A percentile compares a stretch with the other conserved stretches of the same genome.
Conservation (phyloP, 2,113 vertebrate species). For the Prionailurus bengalensis region DNA sequence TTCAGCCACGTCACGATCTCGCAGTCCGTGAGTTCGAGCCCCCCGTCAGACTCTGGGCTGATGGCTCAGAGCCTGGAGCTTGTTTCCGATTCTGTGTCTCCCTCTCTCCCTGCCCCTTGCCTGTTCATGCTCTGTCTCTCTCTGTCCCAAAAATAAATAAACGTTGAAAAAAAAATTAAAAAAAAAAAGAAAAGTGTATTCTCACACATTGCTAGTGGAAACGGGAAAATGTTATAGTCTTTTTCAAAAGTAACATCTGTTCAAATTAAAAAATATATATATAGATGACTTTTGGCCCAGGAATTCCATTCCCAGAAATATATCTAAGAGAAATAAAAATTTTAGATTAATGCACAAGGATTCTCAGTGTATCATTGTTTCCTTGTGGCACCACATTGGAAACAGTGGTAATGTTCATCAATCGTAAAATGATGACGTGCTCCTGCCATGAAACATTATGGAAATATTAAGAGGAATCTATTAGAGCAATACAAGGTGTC, state of each 20-base stretch:
- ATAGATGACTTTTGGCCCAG: background rate
- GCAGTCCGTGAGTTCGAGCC: too few relatives aligned
- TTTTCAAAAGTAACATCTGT: slow-evolving; percentile 32
- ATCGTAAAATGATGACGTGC: background rate
- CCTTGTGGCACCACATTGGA: background rate
- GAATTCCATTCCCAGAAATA: slow-evolving; percentile 12
- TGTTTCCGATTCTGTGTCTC: too few relatives aligned
- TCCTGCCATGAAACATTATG: background rate
- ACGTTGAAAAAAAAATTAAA: too few relatives aligned
- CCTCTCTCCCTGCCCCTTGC: too few relatives aligned
- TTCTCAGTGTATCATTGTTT: slow-evolving; percentile 6
- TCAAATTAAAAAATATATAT: background rate
- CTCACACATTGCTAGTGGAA: background rate
- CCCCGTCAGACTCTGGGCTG: too few relatives aligned
- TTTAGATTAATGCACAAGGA: background rate
- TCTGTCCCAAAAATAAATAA: too few relatives aligned
- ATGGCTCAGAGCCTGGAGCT: too few relatives aligned
- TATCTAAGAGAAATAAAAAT: background rate
- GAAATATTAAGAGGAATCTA: background rate
- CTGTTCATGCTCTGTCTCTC: too few relatives aligned
- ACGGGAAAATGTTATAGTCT: background rate
- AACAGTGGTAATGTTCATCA: background rate
- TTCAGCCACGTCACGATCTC: too few relatives aligned
- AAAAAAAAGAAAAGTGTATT: background rate
- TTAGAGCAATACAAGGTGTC: background rate